A percentile compares a stretch with the other conserved stretches of the same genome.
phyloP scores from a whole-genome alignment of 2,797 vertebrate species.

The Mionectes olivaceus region DNA sequence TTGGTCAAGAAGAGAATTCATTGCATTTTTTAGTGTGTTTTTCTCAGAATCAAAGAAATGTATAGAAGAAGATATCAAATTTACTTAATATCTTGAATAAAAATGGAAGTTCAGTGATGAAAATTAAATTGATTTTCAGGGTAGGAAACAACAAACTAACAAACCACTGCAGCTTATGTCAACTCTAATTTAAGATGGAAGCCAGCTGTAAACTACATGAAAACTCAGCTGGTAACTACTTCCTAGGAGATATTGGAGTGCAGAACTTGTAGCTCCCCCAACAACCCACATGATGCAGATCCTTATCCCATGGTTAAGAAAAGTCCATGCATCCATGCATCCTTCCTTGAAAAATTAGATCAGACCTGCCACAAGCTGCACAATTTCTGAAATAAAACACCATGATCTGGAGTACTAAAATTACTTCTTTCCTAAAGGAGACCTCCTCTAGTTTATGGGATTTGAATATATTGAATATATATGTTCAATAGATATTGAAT shows the following conservation, averaged over 20 bases:
- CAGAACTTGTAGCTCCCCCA: rapidly evolving
- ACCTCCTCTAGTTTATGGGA: not conserved
- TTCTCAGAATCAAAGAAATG: not conserved
- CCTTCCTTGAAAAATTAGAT: not conserved
- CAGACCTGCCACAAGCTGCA: rapidly evolving
- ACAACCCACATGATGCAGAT: not conserved
- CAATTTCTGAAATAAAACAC: not conserved
- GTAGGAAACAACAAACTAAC: not conserved
- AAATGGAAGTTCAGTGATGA: not conserved
- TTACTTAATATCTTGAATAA: not conserved
- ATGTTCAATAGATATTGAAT: not conserved
- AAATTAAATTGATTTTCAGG: not conserved
- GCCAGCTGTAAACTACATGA: not conserved
- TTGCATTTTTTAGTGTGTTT: constrained; percentile 26
- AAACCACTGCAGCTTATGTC: rapidly evolving
- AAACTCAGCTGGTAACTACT: not conserved
- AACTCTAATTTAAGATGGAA: not conserved
- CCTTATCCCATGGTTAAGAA: not conserved
- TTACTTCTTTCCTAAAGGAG: not conserved
- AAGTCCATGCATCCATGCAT: rapidly evolving
- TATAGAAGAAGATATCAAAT: not conserved
- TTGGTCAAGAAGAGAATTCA: constrained; percentile 16
- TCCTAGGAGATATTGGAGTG: not conserved
- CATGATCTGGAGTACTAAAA: not conserved
- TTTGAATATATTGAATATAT: not conserved